Conservation (phyloP, 2,888 invertebrate species). For the Phengaris arion region DNA sequence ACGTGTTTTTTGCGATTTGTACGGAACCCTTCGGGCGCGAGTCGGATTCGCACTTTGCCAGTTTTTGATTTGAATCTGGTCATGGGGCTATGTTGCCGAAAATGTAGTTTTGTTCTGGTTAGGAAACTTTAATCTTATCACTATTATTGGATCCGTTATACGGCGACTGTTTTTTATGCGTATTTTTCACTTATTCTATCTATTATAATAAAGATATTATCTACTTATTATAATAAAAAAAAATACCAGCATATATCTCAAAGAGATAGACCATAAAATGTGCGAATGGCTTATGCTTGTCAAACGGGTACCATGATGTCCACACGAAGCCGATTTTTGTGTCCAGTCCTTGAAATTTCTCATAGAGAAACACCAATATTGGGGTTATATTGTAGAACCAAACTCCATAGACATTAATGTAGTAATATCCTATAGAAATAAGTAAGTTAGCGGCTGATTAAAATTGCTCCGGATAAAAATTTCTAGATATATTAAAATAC, state of each 20-base stretch:
- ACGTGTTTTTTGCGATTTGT: no score
- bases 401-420: constrained; percentile 57
- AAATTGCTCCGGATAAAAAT: no score
- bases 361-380: constrained; percentile 56
- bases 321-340: constrained; percentile 62
- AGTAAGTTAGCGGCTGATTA: not conserved
- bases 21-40: no score
- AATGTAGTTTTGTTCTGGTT: constrained; percentile 5
- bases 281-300: constrained; percentile 58
- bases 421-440: constrained; percentile 59
- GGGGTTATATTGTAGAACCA: constrained; percentile 71
- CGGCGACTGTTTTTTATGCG: not conserved
- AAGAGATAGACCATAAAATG: constrained; percentile 65
- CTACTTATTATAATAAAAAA: no score
- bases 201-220: no score
- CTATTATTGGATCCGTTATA: not conserved
- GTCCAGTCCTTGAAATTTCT: constrained; percentile 48
- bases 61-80: constrained; percentile 8
- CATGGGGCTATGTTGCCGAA: not conserved
- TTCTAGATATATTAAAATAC: no score
- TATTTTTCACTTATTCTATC: no score
- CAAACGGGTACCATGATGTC: constrained; percentile 73
- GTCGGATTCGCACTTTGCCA: no score
- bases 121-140: not conserved
- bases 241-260: constrained; percentile 65